Evolutionary conservation across 2,888 invertebrate genomes (phyloP).

Genomic region (Amphiduros pacificus): DNA sequence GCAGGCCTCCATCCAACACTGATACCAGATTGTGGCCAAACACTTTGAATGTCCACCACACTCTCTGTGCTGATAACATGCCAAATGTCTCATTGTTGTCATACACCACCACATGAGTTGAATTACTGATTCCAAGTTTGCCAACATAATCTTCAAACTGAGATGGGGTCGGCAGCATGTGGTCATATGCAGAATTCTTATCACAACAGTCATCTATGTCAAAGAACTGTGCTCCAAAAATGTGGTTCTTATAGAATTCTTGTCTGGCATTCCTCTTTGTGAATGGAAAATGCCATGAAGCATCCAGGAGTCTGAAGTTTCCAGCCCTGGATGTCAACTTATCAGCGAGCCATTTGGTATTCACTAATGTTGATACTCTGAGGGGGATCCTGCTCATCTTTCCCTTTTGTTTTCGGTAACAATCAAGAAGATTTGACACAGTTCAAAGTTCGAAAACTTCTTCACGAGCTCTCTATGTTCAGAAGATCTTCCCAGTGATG

Average conservation of each 20-base stretch:
- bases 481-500: too few relatives aligned
- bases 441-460: too few relatives aligned
- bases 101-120: constrained; percentile 51
- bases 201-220: constrained; percentile 50
- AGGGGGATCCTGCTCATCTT: neutral
- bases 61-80: constrained; percentile 45
- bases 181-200: constrained; percentile 35
- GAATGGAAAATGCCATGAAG: constrained; percentile 47
- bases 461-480: too few relatives aligned
- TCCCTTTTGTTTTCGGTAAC: neutral
- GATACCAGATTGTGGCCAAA: constrained; percentile 50
- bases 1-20: constrained; percentile 49
- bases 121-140: constrained; percentile 44
- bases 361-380: constrained; percentile 10
- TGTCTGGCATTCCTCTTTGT: constrained; percentile 36
- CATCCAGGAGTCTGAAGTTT: constrained; percentile 43
- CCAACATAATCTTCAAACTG: constrained; percentile 49
- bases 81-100: constrained; percentile 45
- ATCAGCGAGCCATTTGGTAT: constrained; percentile 21
- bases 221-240: constrained; percentile 52
- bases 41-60: constrained; percentile 52
- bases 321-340: constrained; percentile 1
- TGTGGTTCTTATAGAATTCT: constrained; percentile 46
- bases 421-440: too few relatives aligned
- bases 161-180: constrained; percentile 43